A percentile compares a stretch with the other conserved stretches of the same genome.
These are phyloP conservation scores for Tympanoctomys barrerae DNA, from an alignment of 2,797 vertebrate genomes.

Conservation along the genomic window DNA sequence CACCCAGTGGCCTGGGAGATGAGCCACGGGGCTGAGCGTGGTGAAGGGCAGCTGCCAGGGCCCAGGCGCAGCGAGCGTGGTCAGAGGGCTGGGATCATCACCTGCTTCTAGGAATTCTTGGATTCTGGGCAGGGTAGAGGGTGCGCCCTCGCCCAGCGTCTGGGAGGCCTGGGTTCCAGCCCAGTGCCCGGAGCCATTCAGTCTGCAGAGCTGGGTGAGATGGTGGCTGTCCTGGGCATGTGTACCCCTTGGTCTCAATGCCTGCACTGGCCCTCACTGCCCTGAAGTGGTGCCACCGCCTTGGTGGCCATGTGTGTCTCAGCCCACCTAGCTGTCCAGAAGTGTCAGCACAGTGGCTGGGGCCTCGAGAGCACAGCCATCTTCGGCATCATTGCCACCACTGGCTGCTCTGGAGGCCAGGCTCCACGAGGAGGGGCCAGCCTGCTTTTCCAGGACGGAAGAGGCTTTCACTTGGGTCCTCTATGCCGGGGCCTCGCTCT, in stretches of 20 bases:
- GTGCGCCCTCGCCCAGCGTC: not conserved
- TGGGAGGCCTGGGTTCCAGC: not conserved
- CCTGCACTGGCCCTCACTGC: not conserved
- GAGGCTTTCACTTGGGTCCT: not conserved
- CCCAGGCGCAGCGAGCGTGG: fast-evolving
- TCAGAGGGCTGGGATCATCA: not conserved
- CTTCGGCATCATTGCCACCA: no score
- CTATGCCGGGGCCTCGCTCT: not conserved
- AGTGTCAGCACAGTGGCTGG: not conserved
- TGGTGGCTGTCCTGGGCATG: not conserved
- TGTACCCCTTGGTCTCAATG: not conserved
- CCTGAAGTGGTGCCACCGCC: not conserved
- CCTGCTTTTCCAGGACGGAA: not conserved
- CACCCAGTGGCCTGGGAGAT: not conserved
- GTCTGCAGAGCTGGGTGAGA: not conserved
- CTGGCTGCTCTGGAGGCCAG: not conserved
- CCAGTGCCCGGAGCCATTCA: not conserved
- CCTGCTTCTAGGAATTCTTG: not conserved
- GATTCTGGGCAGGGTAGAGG: not conserved
- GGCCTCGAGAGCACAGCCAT: no score
- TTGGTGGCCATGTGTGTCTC: no score
- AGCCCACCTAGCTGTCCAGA: not conserved
- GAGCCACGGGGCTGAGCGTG: not conserved
- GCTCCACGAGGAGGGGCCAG: not conserved
- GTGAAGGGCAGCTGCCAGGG: not conserved